Evolutionary conservation across 2,888 invertebrate species (phyloP), one percentile per base, ranked within the genome.

Genomic region (Thyatira batis): DNA sequence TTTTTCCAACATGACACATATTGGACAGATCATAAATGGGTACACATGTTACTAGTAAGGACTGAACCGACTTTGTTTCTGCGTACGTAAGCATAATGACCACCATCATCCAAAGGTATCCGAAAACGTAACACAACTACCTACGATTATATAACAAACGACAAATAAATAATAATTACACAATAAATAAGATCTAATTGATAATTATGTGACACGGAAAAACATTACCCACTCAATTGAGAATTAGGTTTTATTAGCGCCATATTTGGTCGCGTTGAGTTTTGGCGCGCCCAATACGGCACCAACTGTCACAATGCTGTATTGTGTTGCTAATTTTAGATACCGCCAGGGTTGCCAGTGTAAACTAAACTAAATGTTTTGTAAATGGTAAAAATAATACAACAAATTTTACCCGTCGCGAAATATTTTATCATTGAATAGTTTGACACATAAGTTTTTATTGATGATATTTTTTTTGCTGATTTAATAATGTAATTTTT

Each of bases 301-400:
- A 33, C 49, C 46, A 50, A 55, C 51, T 54, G 57, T 59, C 65
- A 75, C 73, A 78, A 78, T 81, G 73, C 71, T 51, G 69, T 60
- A 82, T 83, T 80, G 82, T 82, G 72, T 67, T 50, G 63, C 73
- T 82, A 83, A 76, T 80, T 74, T 80, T 83, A 83, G 80, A 77
- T 54, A 54, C 66, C 2, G 17, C 39, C 17, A 39, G 39, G 39
- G 39, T 39, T 39, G 39, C 4, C 39, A 39, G 1, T n/a, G n/a
- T n/a, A n/a, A n/a, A n/a, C n/a, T n/a, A n/a, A n/a, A n/a, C n/a
- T n/a, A n/a, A n/a, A n/a, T n/a, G n/a, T n/a, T n/a, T n/a, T n/a
- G n/a, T n/a, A n/a, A n/a, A n/a, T n/a, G n/a, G n/a, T n/a, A n/a
- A n/a, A n/a, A n/a, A n/a, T n/a, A n/a, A n/a, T n/a, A n/a, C n/a